Evolutionary conservation across 2,113 vertebrate genomes (phyloP), one percentile per base, ranked within the genome.

Genomic region (Erythrocercus mccallii): DNA sequence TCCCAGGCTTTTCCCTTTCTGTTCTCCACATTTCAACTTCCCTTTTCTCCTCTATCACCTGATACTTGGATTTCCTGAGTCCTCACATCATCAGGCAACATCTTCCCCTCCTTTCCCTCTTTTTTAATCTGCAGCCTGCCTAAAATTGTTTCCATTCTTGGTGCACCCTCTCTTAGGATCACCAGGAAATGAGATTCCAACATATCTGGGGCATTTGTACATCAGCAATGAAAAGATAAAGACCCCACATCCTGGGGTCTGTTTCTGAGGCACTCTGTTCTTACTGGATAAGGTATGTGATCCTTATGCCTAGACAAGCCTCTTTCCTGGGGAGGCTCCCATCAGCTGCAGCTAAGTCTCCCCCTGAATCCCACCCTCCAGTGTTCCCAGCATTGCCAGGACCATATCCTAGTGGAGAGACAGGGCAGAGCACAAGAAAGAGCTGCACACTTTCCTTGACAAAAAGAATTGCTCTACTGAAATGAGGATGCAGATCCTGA

Each of bases 381-480:
- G 28, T 47, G 11, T 23, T 73, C 27, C 53, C 47, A 30, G 47
- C 13, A 25, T 19, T 78, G 17, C 42, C 27, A 60, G 42, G 54
- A 42, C 28, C 1, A 0, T 5, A 5, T 40, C 31, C 23, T 22
- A 28, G 37, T 0, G 2, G n/a, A 65, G 15, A 28, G 6, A 21
- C 12, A 47, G 25, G 21, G 17, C 30, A 91, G 40, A 27, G 15
- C 37, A 40, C 12, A 6, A 60, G 23, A 28, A 74, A 40, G 35
- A 68, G 6, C 15, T 44, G 15, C 27, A n/a, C 25, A 5, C 4
- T 45, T 85, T 6, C 16, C 14, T 27, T 21, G 14, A 69, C 22
- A 33, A 90, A 31, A 88, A 61, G 0, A 61, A 57, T 48, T 70
- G 12, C 25, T n/a, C 3, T 22, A 17, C 4, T 17, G 10, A 54